Evolutionary conservation across 2,888 invertebrate species (phyloP), one percentile per base, ranked within the genome.

Genomic region (Phaedon cochleariae): DNA sequence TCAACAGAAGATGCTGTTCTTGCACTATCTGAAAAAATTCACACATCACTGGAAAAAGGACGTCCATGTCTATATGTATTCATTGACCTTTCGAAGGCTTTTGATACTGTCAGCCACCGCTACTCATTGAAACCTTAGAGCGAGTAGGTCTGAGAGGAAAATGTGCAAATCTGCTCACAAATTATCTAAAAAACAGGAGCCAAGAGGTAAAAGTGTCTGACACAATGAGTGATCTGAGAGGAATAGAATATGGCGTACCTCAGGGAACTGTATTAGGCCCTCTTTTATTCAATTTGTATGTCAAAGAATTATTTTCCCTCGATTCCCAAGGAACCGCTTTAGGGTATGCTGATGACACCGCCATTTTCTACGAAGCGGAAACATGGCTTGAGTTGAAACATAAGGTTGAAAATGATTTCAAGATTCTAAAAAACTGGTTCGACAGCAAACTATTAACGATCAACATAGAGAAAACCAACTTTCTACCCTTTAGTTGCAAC

Each of bases 271-370:
- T n/a, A n/a, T n/a, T n/a, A n/a, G n/a, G n/a, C n/a, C n/a, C n/a
- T n/a, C n/a, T n/a, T n/a, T n/a, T n/a, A n/a, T n/a, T 49, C 12
- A 26, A 18, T 6, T 17, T 59, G 17, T 48, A 59, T 46, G 15
- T 59, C 7, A 59, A 48, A 26, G 48, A 29, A 12, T 26, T 59
- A 48, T 59, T 34, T 26, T 46, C 10, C 15, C 6, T 10, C 9
- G 29, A 59, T 5, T 18, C 15, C 10, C 22, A 22, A 18, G 58
- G 49, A 17, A 26, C n/a, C 10, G 12, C 31, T 9, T 17, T 29
- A n/a, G n/a, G 58, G 5, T 58, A 46, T 48, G 46, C 58, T 1
- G 57, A 57, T n/a, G n/a, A n/a, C n/a, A n/a, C n/a, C n/a, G n/a
- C n/a, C n/a, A n/a, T n/a, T n/a, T n/a, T n/a, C n/a, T n/a, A n/a